Evolutionary conservation across 2,888 invertebrate species (phyloP).

Genomic region (Zhuqinia jingwanae): DNA sequence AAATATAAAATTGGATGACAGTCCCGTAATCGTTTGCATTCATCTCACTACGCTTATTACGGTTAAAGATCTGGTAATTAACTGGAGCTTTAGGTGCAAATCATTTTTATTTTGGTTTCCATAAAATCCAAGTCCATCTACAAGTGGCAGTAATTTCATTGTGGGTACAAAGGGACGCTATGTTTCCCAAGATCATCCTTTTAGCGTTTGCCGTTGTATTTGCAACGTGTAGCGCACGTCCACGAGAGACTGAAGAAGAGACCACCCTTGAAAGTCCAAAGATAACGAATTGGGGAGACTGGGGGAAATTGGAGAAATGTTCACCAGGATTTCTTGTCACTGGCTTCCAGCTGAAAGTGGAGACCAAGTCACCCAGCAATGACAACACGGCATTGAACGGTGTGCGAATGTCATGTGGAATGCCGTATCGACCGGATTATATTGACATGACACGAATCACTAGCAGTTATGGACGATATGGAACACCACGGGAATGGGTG

Average conservation of each 20-base stretch:
- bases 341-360: constrained; percentile 72
- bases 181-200: too few relatives aligned
- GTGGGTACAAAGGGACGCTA: too few relatives aligned
- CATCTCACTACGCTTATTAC: too few relatives aligned
- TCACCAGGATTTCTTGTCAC: constrained; percentile 58
- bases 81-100: too few relatives aligned
- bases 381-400: constrained; percentile 76
- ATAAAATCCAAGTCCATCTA: too few relatives aligned
- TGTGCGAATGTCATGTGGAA: constrained; percentile 70
- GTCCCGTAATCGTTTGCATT: too few relatives aligned
- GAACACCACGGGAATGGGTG: not conserved
- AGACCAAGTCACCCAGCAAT: constrained; percentile 37
- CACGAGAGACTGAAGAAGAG: not conserved
- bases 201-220: not conserved
- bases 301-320: constrained; percentile 51
- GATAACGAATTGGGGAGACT: constrained; percentile 52
- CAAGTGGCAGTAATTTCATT: too few relatives aligned
- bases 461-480: constrained; percentile 19
- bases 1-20: too few relatives aligned
- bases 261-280: constrained; percentile 5
- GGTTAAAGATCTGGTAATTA: too few relatives aligned
- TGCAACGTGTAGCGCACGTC: not conserved
- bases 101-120: too few relatives aligned
- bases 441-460: constrained; percentile 5
- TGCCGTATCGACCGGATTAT: constrained; percentile 18